These are phyloP conservation scores for Thaumatotibia leucotreta DNA, from an alignment of 1,140 invertebrate genomes.

Conservation along the genomic window DNA sequence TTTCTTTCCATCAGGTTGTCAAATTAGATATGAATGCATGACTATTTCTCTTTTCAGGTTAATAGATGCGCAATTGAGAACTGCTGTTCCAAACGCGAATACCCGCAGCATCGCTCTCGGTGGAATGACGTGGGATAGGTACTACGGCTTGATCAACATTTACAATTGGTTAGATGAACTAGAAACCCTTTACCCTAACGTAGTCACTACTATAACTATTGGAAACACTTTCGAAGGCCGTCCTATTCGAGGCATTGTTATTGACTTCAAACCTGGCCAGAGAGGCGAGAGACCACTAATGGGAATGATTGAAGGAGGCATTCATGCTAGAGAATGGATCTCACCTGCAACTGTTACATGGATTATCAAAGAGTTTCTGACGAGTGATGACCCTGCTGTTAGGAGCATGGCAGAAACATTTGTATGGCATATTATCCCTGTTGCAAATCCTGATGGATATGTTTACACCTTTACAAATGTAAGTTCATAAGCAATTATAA, in stretches of 20 bases:
- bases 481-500: too few relatives aligned
- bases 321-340: too few relatives aligned
- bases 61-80: slow-evolving; percentile 38
- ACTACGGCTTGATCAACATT: slow-evolving; percentile 65
- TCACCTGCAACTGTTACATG: too few relatives aligned
- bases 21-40: too few relatives aligned
- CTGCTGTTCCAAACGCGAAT: slow-evolving; percentile 10
- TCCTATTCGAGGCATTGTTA: slow-evolving; percentile 78
- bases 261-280: slow-evolving; percentile 44
- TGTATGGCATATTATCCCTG: slow-evolving; percentile 83
- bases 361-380: slow-evolving; percentile 81
- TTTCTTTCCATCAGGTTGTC: too few relatives aligned
- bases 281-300: slow-evolving; percentile 37
- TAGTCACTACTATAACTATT: slow-evolving; percentile 69
- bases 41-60: slow-evolving; percentile 41
- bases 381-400: slow-evolving; percentile 70
- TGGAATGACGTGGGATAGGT: slow-evolving; percentile 59
- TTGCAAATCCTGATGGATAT: slow-evolving; percentile 88
- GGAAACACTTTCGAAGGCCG: slow-evolving; percentile 78
- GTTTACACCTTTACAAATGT: slow-evolving; percentile 76
- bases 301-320: slow-evolving; percentile 79
- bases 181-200: slow-evolving; percentile 56
- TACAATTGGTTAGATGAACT: slow-evolving; percentile 71
- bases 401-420: slow-evolving; percentile 76
- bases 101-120: slow-evolving; percentile 24